These are phyloP conservation scores for Apis florea DNA, from an alignment of 1,140 invertebrate genomes.

Conservation along the genomic window DNA sequence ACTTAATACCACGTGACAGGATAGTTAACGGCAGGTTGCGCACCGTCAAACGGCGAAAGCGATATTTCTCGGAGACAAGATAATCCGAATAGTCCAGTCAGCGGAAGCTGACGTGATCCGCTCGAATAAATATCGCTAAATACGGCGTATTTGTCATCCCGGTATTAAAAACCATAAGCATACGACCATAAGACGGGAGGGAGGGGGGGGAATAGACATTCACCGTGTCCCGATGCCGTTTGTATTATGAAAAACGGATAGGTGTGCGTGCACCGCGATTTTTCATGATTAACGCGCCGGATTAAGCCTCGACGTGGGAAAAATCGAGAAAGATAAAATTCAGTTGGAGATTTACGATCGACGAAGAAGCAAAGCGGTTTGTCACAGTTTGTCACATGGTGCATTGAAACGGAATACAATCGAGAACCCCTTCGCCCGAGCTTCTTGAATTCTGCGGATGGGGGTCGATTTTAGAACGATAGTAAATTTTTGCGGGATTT, in stretches of 20 bases:
- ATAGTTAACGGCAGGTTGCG: conserved; percentile 14
- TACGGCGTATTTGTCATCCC: conserved; percentile 66
- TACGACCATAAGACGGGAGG: background rate
- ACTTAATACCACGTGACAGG: conserved; percentile 45
- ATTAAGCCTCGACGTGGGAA: conserved; percentile 57
- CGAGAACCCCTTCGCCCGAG: background rate
- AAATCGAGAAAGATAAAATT: conserved; percentile 52
- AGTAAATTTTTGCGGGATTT: background rate
- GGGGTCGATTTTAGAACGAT: background rate
- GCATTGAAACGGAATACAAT: conserved; percentile 46
- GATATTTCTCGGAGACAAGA: conserved; percentile 63
- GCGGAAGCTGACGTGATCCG: conserved; percentile 68
- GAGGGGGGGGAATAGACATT: background rate
- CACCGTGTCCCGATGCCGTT: conserved; percentile 6
- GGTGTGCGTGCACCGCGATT: conserved; percentile 52
- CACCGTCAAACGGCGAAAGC: conserved; percentile 56
- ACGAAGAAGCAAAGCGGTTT: conserved; percentile 19
- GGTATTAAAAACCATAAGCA: conserved; percentile 57
- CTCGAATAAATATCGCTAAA: conserved; percentile 69
- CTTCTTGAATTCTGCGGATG: conserved; percentile 36
- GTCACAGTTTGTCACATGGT: conserved; percentile 53
- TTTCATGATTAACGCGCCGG: conserved; percentile 66
- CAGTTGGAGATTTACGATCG: conserved; percentile 50
- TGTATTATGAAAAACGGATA: conserved; percentile 21
- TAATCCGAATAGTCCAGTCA: conserved; percentile 62